Conservation (phyloP, 1,140 invertebrate species). For the Bombus soroeensis region DNA sequence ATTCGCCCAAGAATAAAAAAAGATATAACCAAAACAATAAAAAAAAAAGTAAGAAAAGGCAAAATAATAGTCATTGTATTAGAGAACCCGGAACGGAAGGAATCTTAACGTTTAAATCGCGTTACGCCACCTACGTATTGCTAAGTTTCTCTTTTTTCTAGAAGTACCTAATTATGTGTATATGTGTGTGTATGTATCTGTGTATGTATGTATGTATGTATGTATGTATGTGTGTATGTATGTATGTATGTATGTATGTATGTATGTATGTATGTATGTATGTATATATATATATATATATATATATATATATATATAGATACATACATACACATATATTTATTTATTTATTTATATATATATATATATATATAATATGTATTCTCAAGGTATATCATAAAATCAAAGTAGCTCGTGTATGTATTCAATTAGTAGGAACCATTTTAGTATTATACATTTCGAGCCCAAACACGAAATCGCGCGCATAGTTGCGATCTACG, state of each 20-base stretch:
- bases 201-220: background rate
- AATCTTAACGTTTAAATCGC: slow-evolving; percentile 23
- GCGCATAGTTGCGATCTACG: slow-evolving; percentile 1
- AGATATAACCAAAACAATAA: background rate
- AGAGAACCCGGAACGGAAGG: slow-evolving; percentile 13
- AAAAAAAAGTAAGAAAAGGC: background rate
- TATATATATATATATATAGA: too few species aligned
- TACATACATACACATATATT: too few species aligned
- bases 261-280: background rate
- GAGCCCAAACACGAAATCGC: slow-evolving; percentile 50
- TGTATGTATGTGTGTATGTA: slow-evolving; percentile 11
- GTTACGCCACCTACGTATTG: slow-evolving; percentile 63
- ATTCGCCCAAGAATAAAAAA: background rate
- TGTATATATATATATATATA: too few species aligned
- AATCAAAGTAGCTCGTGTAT: slow-evolving; percentile 64
- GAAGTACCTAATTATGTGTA: slow-evolving; percentile 62
- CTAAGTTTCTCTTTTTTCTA: slow-evolving; percentile 65
- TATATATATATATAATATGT: background rate
- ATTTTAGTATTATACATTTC: slow-evolving; percentile 71
- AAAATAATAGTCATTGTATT: background rate
- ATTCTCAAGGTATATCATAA: slow-evolving; percentile 33
- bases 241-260: slow-evolving; percentile 51
- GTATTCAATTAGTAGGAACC: slow-evolving; percentile 78
- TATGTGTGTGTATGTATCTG: slow-evolving; percentile 43
- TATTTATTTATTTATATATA: too few species aligned